Percentiles rank a stretch among this genome's conserved stretches.
phyloP scores from a whole-genome alignment of 1,140 invertebrate genomes.

The Chymomyza costata region DNA sequence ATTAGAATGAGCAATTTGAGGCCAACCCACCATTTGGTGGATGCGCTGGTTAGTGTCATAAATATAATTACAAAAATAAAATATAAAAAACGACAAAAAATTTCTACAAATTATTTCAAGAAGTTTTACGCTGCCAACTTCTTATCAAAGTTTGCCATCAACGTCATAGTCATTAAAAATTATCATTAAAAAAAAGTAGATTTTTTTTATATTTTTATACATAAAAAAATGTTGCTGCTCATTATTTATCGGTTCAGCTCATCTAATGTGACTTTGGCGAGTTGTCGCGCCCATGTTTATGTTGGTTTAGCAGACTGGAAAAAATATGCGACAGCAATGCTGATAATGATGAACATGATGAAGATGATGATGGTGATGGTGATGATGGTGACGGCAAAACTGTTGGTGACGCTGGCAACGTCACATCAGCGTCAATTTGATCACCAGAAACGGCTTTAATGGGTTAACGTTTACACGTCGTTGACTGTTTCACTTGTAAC shows the following conservation, averaged over 20 bases:
- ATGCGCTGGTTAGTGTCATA: no score
- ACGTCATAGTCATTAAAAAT: constrained; percentile 14
- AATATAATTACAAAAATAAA: constrained; percentile 35
- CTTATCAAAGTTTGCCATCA: constrained; percentile 14
- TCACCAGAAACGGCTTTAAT: constrained; percentile 42
- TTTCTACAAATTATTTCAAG: no score
- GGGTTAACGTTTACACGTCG: constrained; percentile 54
- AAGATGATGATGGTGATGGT: no score
- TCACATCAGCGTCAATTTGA: constrained; percentile 38
- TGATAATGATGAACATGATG: no score
- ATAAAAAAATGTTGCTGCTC: constrained; percentile 19
- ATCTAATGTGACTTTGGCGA: constrained; percentile 55
- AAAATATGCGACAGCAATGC: constrained; percentile 49
- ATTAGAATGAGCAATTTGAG: constrained; percentile 57
- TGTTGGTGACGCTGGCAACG: constrained; percentile 29
- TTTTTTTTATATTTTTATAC: no score
- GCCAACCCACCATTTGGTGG: constrained; percentile 39
- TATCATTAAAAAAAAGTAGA: constrained; percentile 9
- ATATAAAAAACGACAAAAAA: no score
- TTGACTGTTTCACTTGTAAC: not conserved
- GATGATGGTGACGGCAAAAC: no score
- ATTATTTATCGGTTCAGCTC: constrained; percentile 47
- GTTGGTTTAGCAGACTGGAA: constrained; percentile 39
- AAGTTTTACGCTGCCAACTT: constrained; percentile 1
- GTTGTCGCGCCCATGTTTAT: constrained; percentile 1